phyloP scores from a whole-genome alignment of 2,113 vertebrate species.

The Trichechus manatus region DNA sequence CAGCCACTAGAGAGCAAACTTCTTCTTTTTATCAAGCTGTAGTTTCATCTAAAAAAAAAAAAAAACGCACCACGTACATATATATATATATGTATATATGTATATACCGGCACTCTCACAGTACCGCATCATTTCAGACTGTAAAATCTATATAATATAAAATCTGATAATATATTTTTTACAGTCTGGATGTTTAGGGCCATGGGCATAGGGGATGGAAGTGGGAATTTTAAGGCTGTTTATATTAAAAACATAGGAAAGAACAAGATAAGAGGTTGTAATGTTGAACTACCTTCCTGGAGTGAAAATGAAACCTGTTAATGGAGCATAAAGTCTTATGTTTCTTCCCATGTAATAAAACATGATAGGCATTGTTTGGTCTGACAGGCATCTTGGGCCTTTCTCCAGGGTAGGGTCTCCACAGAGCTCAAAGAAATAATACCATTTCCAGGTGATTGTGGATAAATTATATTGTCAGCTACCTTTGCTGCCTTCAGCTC shows the following conservation, averaged over 20 bases:
- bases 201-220: conserved; percentile 6
- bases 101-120: conserved; percentile 28
- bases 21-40: conserved; percentile 82
- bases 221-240: conserved; percentile 70
- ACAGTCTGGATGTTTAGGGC: conserved; percentile 63
- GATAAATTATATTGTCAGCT: conserved; percentile 73
- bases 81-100: background rate
- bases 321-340: conserved; percentile 77
- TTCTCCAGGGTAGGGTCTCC: conserved; percentile 54
- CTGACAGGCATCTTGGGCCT: conserved; percentile 77
- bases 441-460: conserved; percentile 69
- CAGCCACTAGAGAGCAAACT: conserved; percentile 86
- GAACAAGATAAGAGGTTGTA: conserved; percentile 72
- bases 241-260: conserved; percentile 77
- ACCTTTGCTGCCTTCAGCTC: conserved; percentile 9
- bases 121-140: conserved; percentile 69
- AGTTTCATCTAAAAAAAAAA: conserved; percentile 61
- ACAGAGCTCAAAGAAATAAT: conserved; percentile 69
- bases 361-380: conserved; percentile 74
- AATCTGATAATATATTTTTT: conserved; percentile 68
- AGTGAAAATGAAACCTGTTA: conserved; percentile 81
- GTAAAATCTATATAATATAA: conserved; percentile 19
- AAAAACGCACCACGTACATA: background rate
- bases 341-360: conserved; percentile 79
- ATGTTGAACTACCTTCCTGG: conserved; percentile 64